Conservation (phyloP, 1,140 invertebrate genomes). For the Sycophaga agraensis region DNA sequence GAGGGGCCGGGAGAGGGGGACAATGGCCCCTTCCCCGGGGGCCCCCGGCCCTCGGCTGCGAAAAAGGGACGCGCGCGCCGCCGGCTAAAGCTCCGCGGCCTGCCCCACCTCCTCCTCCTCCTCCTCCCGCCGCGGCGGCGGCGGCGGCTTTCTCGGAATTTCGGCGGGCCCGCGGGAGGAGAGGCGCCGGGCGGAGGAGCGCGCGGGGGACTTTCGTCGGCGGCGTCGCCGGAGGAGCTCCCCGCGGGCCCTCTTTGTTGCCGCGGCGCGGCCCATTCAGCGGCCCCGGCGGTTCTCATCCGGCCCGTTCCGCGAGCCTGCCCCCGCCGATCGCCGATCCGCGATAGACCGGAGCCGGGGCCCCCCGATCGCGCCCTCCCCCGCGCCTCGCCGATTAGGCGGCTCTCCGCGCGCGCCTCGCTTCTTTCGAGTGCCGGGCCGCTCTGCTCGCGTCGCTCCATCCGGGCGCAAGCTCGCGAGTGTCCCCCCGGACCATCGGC, state of each 20-base stretch:
- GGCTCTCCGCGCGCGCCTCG: background rate
- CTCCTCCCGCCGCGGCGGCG: too few relatives aligned
- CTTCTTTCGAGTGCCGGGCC: slow-evolving; percentile 7
- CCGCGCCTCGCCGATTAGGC: slow-evolving; percentile 10
- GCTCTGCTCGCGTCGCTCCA: background rate
- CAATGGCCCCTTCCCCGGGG: slow-evolving; percentile 9
- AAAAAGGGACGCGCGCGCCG: too few relatives aligned
- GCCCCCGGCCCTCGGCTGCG: too few relatives aligned
- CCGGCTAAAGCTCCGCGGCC: too few relatives aligned
- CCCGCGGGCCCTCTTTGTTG: slow-evolving; percentile 1
- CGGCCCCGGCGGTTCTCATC: slow-evolving; percentile 23
- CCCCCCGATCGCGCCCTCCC: background rate
- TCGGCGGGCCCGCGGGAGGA: background rate
- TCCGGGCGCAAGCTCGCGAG: too few relatives aligned
- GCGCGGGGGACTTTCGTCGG: background rate
- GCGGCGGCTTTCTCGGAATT: background rate
- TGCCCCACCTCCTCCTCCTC: background rate
- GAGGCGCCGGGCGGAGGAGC: too few relatives aligned
- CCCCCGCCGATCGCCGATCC: slow-evolving; percentile 11
- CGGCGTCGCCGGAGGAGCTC: background rate
- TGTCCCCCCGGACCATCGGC: too few relatives aligned
- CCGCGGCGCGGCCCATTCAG: slow-evolving; percentile 1
- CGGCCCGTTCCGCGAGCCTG: slow-evolving; percentile 8
- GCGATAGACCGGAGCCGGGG: slow-evolving; percentile 8
- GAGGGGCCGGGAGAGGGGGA: background rate